phyloP scores from a whole-genome alignment of 1,140 invertebrate genomes.

The Bombus waltoni region DNA sequence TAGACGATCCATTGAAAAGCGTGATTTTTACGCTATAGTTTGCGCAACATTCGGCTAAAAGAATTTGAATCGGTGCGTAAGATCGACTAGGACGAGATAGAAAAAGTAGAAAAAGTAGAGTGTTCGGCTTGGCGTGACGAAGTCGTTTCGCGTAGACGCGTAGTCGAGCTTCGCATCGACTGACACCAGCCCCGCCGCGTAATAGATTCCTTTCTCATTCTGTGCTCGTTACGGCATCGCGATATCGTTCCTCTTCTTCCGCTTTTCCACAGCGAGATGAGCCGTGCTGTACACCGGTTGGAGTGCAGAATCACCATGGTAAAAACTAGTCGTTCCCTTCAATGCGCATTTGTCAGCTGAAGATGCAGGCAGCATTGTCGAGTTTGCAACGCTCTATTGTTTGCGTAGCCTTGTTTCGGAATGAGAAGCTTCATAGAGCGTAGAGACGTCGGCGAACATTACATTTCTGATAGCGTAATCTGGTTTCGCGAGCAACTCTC shows the following conservation, averaged over 20 bases:
- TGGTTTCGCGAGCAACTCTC: neutral
- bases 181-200: constrained; percentile 31
- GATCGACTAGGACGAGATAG: neutral
- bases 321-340: constrained; percentile 36
- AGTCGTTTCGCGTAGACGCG: constrained; percentile 9
- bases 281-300: neutral
- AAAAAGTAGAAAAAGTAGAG: constrained; percentile 25
- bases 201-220: constrained; percentile 66
- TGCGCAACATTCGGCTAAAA: constrained; percentile 30
- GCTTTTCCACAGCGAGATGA: constrained; percentile 9
- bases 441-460: neutral
- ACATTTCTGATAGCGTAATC: constrained; percentile 26
- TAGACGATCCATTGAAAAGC: constrained; percentile 47
- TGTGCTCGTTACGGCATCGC: constrained; percentile 7
- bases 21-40: constrained; percentile 27
- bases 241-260: constrained; percentile 7
- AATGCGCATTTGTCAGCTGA: constrained; percentile 34
- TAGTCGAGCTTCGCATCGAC: constrained; percentile 42
- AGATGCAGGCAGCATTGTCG: constrained; percentile 11
- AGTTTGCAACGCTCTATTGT: constrained; percentile 24
- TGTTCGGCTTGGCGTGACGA: constrained; percentile 49
- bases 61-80: constrained; percentile 60
- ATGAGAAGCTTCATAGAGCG: neutral
- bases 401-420: neutral
- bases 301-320: constrained; percentile 21